A percentile compares a stretch with the other conserved stretches of the same genome.
Conservation (phyloP, 2,888 invertebrate species). For the Acrocyrtus sp. region DNA sequence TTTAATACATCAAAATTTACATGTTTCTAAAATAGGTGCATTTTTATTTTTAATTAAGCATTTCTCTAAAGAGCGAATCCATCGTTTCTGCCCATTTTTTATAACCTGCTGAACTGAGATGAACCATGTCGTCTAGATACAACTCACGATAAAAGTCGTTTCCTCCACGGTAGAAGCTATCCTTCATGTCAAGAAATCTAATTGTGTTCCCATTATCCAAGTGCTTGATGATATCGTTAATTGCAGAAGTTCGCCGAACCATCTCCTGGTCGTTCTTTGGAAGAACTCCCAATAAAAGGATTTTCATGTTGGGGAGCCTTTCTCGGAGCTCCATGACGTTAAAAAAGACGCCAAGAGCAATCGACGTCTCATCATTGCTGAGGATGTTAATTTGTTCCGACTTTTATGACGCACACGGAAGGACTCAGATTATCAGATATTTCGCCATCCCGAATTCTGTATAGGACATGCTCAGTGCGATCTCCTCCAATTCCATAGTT, state of each 20-base stretch:
- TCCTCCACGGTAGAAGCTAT: constrained; percentile 51
- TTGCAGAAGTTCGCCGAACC: constrained; percentile 14
- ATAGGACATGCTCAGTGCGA: constrained; percentile 69
- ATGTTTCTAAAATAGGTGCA: too few relatives aligned
- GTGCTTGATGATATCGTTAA: constrained; percentile 38
- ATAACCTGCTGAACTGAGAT: constrained; percentile 55
- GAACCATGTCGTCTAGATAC: constrained; percentile 48
- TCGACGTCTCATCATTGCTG: constrained; percentile 67
- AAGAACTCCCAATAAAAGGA: constrained; percentile 47
- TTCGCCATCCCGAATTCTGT: constrained; percentile 70
- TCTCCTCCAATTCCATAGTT: constrained; percentile 67
- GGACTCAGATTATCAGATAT: constrained; percentile 67
- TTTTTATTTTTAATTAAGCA: too few relatives aligned
- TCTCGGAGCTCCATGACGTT: constrained; percentile 66
- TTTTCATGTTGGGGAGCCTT: constrained; percentile 45
- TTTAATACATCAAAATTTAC: too few relatives aligned
- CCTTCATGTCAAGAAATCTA: constrained; percentile 57
- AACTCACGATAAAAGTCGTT: constrained; percentile 34
- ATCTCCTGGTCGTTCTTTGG: constrained; percentile 34
- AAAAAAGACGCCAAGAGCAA: constrained; percentile 67
- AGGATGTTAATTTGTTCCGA: constrained; percentile 69
- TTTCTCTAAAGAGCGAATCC: constrained; percentile 50
- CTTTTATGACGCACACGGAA: constrained; percentile 69
- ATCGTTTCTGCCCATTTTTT: constrained; percentile 56
- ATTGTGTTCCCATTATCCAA: constrained; percentile 52